Conservation (phyloP, 2,113 vertebrate species). For the Heterotilapia buettikoferi region DNA sequence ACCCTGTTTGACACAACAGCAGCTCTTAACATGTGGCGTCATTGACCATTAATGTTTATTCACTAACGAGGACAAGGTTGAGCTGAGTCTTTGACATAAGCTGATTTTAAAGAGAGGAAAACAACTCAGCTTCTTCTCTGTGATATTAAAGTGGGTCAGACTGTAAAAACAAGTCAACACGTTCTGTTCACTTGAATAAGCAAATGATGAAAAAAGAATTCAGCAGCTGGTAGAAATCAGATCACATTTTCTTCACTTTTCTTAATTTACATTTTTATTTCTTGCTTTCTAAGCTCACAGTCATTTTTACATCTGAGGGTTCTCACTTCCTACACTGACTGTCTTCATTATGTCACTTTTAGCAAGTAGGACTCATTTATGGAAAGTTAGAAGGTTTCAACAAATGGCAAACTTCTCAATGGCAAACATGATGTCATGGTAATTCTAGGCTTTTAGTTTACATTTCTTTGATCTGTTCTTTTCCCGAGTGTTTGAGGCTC, state of each 20-base stretch:
- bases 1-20: background rate
- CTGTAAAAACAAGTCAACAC: background rate
- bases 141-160: slow-evolving; percentile 8
- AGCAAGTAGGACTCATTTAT: background rate
- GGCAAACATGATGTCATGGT: background rate
- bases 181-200: background rate
- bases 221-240: background rate
- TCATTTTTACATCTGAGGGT: background rate
- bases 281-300: background rate
- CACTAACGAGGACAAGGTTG: background rate
- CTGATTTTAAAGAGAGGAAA: background rate
- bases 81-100: background rate
- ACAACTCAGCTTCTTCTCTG: background rate
- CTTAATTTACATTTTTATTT: background rate
- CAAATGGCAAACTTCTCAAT: background rate
- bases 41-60: background rate
- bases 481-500: background rate
- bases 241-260: background rate
- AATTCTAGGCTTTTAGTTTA: background rate
- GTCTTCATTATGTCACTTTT: background rate
- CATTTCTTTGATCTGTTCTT: background rate
- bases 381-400: background rate
- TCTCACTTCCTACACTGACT: background rate
- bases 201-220: background rate
- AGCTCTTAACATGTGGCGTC: background rate